Evolutionary conservation across 2,113 vertebrate genomes (phyloP).

Genomic region (Hiodon alosoides): DNA sequence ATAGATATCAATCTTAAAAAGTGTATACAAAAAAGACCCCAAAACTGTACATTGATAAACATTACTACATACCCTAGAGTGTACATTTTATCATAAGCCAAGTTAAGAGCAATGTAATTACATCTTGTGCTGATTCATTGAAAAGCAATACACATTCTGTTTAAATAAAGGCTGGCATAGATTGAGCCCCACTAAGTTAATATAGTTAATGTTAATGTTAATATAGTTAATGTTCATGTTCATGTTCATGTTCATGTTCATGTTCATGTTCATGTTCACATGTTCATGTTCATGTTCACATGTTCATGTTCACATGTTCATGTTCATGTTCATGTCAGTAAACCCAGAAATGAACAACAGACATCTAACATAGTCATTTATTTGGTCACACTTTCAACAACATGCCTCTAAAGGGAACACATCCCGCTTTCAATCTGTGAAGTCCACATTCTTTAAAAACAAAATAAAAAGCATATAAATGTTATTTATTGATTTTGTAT

Average conservation of each 20-base stretch:
- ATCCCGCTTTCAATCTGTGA: conserved; percentile 3
- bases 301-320: no score
- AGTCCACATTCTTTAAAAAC: background rate
- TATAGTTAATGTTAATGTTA: no score
- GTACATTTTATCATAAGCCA: conserved; percentile 42
- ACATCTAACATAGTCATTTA: conserved; percentile 49
- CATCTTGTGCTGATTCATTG: conserved; percentile 37
- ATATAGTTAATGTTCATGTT: no score
- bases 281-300: no score
- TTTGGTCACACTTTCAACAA: conserved; percentile 61
- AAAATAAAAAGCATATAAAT: background rate
- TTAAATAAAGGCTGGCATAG: conserved; percentile 52
- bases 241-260: no score
- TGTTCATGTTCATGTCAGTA: conserved; percentile 40
- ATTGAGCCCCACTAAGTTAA: conserved; percentile 43
- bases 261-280: no score
- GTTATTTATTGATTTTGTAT: background rate
- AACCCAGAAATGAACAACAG: conserved; percentile 37
- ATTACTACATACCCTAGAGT: conserved; percentile 43
- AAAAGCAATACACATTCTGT: conserved; percentile 43
- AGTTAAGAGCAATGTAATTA: conserved; percentile 42
- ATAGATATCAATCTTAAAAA: conserved; percentile 73
- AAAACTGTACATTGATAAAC: conserved; percentile 61
- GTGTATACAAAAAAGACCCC: conserved; percentile 72
- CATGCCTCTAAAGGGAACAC: conserved; percentile 29